phyloP scores from a whole-genome alignment of 2,113 vertebrate species.

The Ranitomeya imitator region DNA sequence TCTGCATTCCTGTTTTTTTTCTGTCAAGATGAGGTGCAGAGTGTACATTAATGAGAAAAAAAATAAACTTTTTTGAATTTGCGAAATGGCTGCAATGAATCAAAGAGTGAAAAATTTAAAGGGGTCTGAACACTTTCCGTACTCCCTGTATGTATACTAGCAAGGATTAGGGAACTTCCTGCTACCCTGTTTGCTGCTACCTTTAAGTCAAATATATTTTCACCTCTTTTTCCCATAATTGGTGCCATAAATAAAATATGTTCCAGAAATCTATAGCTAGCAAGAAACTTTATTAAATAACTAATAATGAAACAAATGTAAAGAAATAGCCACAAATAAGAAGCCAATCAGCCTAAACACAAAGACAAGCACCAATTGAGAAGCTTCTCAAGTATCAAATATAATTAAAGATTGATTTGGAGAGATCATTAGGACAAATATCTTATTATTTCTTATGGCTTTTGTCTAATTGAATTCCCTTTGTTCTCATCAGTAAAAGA shows the following conservation, averaged over 20 bases:
- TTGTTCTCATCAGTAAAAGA: constrained; percentile 44
- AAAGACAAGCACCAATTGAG: constrained; percentile 47
- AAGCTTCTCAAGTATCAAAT: constrained; percentile 50
- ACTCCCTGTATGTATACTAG: too few relatives aligned
- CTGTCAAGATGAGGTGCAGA: too few relatives aligned
- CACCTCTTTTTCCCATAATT: not conserved
- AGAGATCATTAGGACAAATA: constrained; percentile 58
- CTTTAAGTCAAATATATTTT: not conserved
- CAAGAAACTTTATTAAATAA: constrained; percentile 4
- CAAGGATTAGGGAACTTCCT: not conserved
- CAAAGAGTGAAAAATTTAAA: too few relatives aligned
- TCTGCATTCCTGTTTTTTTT: too few relatives aligned
- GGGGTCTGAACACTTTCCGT: too few relatives aligned
- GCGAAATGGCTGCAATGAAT: too few relatives aligned
- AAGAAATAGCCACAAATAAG: constrained; percentile 1
- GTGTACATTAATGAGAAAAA: too few relatives aligned
- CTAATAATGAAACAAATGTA: not conserved
- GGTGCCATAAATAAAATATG: not conserved
- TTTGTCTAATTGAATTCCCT: constrained; percentile 53
- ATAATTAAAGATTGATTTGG: constrained; percentile 57
- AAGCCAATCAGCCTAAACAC: not conserved
- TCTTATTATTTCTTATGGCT: constrained; percentile 57
- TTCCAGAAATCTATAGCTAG: not conserved
- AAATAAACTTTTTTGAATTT: too few relatives aligned
- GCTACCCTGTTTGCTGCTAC: not conserved